These are phyloP conservation scores for Connochaetes taurinus DNA, from an alignment of 2,113 vertebrate species.

Conservation along the genomic window DNA sequence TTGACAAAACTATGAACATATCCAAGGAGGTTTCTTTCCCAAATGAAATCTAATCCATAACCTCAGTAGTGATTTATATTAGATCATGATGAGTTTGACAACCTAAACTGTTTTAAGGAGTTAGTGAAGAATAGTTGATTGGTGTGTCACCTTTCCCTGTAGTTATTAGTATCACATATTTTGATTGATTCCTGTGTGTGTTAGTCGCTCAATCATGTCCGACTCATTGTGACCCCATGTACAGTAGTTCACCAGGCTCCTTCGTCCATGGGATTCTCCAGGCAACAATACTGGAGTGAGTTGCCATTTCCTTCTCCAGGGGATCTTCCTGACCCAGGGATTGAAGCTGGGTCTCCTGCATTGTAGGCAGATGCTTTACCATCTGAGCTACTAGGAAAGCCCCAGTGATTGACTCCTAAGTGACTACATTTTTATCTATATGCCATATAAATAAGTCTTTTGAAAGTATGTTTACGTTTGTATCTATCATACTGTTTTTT, in stretches of 20 bases:
- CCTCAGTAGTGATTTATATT: not conserved
- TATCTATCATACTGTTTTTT: not conserved
- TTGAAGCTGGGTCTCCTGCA: not conserved
- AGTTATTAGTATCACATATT: not conserved
- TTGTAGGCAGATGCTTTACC: not conserved
- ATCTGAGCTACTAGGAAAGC: not conserved
- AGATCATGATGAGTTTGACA: not conserved
- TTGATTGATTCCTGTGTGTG: not conserved
- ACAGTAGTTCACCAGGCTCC: not conserved
- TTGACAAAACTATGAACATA: not conserved
- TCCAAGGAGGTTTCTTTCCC: not conserved
- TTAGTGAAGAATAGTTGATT: not conserved
- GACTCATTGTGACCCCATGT: not conserved
- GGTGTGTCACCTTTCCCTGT: not conserved
- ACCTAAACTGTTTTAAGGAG: not conserved
- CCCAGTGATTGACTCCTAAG: not conserved
- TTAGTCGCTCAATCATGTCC: accelerated
- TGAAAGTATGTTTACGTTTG: not conserved
- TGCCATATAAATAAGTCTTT: not conserved
- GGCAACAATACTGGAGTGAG: not conserved
- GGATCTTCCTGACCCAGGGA: not conserved
- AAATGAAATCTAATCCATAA: not conserved
- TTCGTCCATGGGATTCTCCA: not conserved
- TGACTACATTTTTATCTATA: not conserved
- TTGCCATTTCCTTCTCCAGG: not conserved